These are phyloP conservation scores for Stictocephala bisonia DNA, from an alignment of 2,888 invertebrate genomes.

Conservation along the genomic window DNA sequence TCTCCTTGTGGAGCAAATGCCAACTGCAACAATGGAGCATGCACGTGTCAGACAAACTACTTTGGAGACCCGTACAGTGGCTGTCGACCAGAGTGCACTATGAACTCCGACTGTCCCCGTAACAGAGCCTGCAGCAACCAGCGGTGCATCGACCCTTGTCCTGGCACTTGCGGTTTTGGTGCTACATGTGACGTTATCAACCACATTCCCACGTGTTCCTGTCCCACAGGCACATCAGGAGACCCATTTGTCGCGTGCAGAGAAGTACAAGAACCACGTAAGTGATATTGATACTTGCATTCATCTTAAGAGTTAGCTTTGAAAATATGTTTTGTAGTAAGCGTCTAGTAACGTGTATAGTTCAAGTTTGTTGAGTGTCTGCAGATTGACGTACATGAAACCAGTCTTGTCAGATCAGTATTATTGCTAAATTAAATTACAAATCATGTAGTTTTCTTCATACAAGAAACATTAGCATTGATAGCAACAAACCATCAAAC, in stretches of 20 bases:
- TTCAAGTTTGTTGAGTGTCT: no score
- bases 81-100: conserved; percentile 82
- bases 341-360: no score
- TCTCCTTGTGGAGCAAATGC: conserved; percentile 76
- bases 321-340: no score
- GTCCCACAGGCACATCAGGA: conserved; percentile 68
- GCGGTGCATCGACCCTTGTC: conserved; percentile 78
- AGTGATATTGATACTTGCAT: no score
- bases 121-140: conserved; percentile 79
- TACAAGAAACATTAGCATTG: no score
- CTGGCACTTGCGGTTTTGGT: conserved; percentile 69
- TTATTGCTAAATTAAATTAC: no score
- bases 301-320: no score
- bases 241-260: conserved; percentile 70
- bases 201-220: conserved; percentile 71
- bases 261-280: conserved; percentile 40
- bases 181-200: conserved; percentile 70
- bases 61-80: conserved; percentile 70
- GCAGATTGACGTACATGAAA: no score
- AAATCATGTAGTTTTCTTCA: no score
- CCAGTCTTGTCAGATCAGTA: no score
- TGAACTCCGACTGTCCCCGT: conserved; percentile 77
- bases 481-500: no score
- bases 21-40: conserved; percentile 72
- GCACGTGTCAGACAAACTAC: conserved; percentile 65